Evolutionary conservation across 2,797 vertebrate genomes (phyloP).

Genomic region (Trichosurus vulpecula): DNA sequence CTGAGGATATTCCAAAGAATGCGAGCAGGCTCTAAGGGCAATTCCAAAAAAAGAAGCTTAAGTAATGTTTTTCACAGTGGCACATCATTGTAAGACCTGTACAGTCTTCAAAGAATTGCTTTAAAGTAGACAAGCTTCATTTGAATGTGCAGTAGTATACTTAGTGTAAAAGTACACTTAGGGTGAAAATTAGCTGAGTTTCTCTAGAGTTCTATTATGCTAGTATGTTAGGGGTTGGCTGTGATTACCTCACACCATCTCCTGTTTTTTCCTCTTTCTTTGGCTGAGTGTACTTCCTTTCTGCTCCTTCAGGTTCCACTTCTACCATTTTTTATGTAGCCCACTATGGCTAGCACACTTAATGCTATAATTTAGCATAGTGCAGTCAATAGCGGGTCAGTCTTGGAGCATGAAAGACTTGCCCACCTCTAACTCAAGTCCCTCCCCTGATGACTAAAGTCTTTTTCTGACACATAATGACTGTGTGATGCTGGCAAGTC

Average conservation of each 20-base stretch:
- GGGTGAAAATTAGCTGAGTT: background rate
- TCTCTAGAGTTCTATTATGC: background rate
- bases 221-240: rapidly evolving
- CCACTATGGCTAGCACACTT: background rate
- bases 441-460: no score
- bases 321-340: background rate
- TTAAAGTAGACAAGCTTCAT: background rate
- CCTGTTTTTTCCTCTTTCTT: background rate
- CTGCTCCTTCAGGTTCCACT: background rate
- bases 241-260: background rate
- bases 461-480: background rate
- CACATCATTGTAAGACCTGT: background rate
- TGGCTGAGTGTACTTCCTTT: background rate
- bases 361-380: background rate
- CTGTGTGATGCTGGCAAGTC: background rate
- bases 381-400: background rate
- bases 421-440: background rate
- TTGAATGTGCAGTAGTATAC: background rate
- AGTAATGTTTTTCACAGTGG: background rate
- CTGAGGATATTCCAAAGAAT: background rate
- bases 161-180: background rate
- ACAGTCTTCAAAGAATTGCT: background rate
- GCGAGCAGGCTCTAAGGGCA: background rate
- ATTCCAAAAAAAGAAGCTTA: background rate
- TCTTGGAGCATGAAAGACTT: background rate